Evolutionary conservation across 1,140 invertebrate species (phyloP).

Genomic region (Helicorthomorpha holstii): DNA sequence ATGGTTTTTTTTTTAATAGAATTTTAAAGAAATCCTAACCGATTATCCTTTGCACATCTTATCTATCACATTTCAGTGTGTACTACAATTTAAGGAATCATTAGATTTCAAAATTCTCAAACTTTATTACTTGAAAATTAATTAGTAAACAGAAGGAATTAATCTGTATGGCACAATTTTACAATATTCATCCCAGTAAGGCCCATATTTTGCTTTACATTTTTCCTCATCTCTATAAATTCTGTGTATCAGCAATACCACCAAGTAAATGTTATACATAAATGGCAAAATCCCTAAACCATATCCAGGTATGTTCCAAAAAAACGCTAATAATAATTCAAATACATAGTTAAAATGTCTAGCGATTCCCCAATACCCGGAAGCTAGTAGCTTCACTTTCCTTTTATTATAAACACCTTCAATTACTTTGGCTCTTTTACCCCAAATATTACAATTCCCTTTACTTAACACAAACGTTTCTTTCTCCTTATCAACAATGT

Average conservation of each 20-base stretch:
- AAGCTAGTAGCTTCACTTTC: slow-evolving; percentile 29
- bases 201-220: slow-evolving; percentile 38
- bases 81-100: no score
- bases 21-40: no score
- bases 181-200: slow-evolving; percentile 37
- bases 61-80: no score
- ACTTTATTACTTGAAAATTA: no score
- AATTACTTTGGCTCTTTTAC: slow-evolving; percentile 28
- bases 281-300: slow-evolving; percentile 32
- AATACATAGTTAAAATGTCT: slow-evolving; percentile 43
- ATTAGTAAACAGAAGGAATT: slow-evolving; percentile 37
- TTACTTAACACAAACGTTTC: slow-evolving; percentile 27
- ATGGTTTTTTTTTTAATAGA: no score
- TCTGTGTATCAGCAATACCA: slow-evolving; percentile 33
- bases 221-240: slow-evolving; percentile 37
- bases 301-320: slow-evolving; percentile 32
- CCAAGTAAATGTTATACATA: slow-evolving; percentile 33
- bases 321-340: slow-evolving; percentile 32
- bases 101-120: no score
- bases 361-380: slow-evolving; percentile 41
- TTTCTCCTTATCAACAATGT: slow-evolving; percentile 33
- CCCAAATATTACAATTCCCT: slow-evolving; percentile 32
- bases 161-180: slow-evolving; percentile 33
- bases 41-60: no score
- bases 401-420: slow-evolving; percentile 24